A percentile compares a stretch with the other conserved stretches of the same genome.
Evolutionary conservation across 2,797 vertebrate species (phyloP).

Genomic region (Scolopax rusticola): DNA sequence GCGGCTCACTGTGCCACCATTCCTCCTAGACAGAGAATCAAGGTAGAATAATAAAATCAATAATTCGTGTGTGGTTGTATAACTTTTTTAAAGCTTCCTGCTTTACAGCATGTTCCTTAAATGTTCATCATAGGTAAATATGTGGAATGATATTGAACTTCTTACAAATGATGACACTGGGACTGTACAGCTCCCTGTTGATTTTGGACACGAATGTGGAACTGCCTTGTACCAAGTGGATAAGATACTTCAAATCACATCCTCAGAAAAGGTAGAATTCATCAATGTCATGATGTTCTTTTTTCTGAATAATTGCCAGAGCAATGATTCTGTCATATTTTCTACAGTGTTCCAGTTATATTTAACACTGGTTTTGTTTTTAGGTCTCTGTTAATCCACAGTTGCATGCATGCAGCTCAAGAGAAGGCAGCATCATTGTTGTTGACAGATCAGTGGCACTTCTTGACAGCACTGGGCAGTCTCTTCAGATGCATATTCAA

Average conservation of each 20-base stretch:
- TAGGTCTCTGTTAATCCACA: constrained; percentile 84
- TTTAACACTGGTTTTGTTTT: background rate
- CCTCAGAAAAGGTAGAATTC: constrained; percentile 84
- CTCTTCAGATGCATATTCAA: constrained; percentile 85
- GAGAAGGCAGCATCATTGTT: constrained; percentile 85
- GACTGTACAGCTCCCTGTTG: constrained; percentile 80
- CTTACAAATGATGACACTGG: constrained; percentile 90
- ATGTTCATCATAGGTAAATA: constrained; percentile 43
- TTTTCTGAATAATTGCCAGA: no score
- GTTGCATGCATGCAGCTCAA: constrained; percentile 81
- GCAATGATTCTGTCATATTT: background rate
- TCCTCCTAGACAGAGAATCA: background rate
- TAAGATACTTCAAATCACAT: constrained; percentile 86
- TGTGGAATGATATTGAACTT: constrained; percentile 93
- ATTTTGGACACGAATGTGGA: constrained; percentile 82
- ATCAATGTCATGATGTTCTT: background rate
- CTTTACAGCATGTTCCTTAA: background rate
- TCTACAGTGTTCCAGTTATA: background rate
- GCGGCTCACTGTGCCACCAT: fast-evolving
- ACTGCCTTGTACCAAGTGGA: constrained; percentile 92
- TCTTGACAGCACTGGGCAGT: constrained; percentile 88
- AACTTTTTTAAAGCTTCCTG: no score
- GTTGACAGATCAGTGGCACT: constrained; percentile 90
- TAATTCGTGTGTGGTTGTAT: fast-evolving
- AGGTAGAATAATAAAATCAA: fast-evolving